phyloP scores from a whole-genome alignment of 2,113 vertebrate species.

The Clupea harengus region DNA sequence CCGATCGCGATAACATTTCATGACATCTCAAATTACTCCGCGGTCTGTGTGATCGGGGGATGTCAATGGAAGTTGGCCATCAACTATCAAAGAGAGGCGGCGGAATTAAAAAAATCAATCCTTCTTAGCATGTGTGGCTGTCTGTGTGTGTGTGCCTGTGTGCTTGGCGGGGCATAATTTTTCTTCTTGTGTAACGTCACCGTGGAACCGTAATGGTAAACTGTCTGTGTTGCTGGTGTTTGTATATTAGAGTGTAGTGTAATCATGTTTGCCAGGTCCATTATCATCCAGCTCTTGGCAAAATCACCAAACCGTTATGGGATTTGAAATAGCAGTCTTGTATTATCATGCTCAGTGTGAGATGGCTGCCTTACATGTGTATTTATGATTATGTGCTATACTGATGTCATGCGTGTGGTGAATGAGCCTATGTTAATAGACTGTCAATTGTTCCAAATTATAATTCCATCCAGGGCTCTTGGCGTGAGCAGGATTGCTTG shows the following conservation, averaged over 20 bases:
- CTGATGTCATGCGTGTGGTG: neutral
- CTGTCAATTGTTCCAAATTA: constrained; percentile 13
- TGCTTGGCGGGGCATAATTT: neutral
- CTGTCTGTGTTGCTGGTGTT: neutral
- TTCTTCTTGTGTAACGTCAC: neutral
- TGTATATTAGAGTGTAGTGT: neutral
- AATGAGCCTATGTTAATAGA: neutral
- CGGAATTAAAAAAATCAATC: constrained; percentile 6
- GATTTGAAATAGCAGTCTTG: neutral
- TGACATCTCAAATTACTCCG: constrained; percentile 30
- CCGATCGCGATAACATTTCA: constrained; percentile 16
- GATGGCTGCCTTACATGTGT: neutral
- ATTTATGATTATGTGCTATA: constrained; percentile 9
- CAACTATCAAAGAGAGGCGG: neutral
- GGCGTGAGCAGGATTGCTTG: neutral
- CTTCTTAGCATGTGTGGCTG: neutral
- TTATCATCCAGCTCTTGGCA: neutral
- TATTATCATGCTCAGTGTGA: neutral
- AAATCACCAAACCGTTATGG: neutral
- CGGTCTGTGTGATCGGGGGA: constrained; percentile 2
- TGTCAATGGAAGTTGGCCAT: neutral
- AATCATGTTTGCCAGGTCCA: neutral
- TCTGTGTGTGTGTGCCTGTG: neutral
- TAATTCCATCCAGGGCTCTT: neutral
- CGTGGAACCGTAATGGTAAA: neutral